Percentiles rank a stretch among this genome's conserved stretches.
Conservation (phyloP, 1,140 invertebrate species). For the Bombus pascuorum region DNA sequence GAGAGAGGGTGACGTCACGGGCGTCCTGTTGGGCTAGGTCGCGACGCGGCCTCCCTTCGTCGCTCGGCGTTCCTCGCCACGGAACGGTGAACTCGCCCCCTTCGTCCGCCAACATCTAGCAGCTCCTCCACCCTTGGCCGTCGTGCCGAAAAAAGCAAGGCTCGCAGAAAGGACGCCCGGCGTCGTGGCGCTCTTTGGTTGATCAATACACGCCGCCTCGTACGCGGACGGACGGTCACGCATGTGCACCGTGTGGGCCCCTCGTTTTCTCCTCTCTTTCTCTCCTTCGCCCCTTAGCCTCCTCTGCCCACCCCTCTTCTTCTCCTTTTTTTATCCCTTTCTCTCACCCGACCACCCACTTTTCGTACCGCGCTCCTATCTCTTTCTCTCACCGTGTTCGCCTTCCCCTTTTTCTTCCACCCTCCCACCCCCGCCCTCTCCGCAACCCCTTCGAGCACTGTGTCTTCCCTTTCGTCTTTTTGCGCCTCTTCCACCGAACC, state of each 20-base stretch:
- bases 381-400: constrained; percentile 44
- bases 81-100: constrained; percentile 64
- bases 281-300: constrained; percentile 34
- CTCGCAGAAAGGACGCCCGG: constrained; percentile 82
- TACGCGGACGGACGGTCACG: constrained; percentile 82
- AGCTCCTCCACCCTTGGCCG: constrained; percentile 52
- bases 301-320: constrained; percentile 15
- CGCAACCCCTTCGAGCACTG: constrained; percentile 11
- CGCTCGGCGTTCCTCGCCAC: constrained; percentile 32
- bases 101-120: constrained; percentile 57
- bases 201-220: constrained; percentile 82
- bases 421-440: too few relatives aligned
- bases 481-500: constrained; percentile 24
- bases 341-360: constrained; percentile 32
- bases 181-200: constrained; percentile 83
- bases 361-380: constrained; percentile 38
- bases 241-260: constrained; percentile 79
- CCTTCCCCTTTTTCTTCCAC: constrained; percentile 46
- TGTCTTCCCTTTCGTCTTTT: constrained; percentile 34
- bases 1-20: constrained; percentile 69
- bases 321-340: constrained; percentile 28
- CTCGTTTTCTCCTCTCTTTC: constrained; percentile 49
- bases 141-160: constrained; percentile 81
- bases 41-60: constrained; percentile 50
- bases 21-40: constrained; percentile 77